phyloP scores from a whole-genome alignment of 2,888 invertebrate genomes.

The Eupithecia exiguata region DNA sequence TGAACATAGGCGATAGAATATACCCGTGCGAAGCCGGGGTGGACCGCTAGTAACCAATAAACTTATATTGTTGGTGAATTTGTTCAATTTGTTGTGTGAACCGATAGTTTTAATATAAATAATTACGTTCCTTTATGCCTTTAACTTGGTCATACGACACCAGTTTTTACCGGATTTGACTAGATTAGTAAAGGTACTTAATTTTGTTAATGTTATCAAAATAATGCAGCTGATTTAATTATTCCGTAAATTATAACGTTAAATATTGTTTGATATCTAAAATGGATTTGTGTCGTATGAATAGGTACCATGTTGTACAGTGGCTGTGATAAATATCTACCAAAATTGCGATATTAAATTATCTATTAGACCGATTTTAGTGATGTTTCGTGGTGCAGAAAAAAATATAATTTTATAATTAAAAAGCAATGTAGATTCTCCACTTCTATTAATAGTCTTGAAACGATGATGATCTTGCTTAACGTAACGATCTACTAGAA shows the following conservation, averaged over 20 bases:
- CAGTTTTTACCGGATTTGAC: not conserved
- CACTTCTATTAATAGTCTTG: not conserved
- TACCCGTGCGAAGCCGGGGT: too few relatives aligned
- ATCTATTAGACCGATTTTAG: not conserved
- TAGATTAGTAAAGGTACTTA: not conserved
- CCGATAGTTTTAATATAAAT: not conserved
- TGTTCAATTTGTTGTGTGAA: not conserved
- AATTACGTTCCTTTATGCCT: slow-evolving; percentile 48
- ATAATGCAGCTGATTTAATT: not conserved
- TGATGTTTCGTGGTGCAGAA: not conserved
- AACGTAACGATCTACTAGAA: too few relatives aligned
- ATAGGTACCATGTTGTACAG: slow-evolving; percentile 64
- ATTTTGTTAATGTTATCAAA: not conserved
- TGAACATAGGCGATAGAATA: too few relatives aligned
- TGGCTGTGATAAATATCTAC: slow-evolving; percentile 71
- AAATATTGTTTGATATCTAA: not conserved
- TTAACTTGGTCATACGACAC: slow-evolving; percentile 17
- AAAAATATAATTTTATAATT: not conserved
- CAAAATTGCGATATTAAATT: not conserved
- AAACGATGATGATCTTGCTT: not conserved
- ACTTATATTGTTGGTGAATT: not conserved
- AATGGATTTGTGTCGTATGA: slow-evolving; percentile 41
- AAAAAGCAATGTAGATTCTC: not conserved
- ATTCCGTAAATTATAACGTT: not conserved
- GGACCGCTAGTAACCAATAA: too few relatives aligned